phyloP scores from a whole-genome alignment of 23 tunicate genomes.

The Ciona savignyi region DNA sequence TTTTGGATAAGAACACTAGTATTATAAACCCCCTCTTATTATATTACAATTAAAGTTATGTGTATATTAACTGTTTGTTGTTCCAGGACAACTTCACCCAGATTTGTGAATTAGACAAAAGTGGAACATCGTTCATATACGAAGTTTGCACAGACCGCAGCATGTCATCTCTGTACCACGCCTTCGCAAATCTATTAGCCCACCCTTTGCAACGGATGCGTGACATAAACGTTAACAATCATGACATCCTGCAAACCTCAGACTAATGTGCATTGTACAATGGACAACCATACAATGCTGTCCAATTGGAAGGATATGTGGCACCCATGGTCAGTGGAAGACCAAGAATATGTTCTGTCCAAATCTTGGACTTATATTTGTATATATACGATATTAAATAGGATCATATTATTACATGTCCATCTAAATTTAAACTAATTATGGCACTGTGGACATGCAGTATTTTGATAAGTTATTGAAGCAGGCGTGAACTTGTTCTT shows the following conservation, averaged over 20 bases:
- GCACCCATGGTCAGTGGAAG: too few species aligned
- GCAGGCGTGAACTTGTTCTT: too few species aligned
- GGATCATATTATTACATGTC: too few species aligned
- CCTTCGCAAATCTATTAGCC: conserved; percentile 61
- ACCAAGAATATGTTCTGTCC: too few species aligned
- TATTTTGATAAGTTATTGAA: too few species aligned
- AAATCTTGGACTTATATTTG: too few species aligned
- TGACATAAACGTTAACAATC: conserved; percentile 15
- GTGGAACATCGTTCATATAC: conserved; percentile 62
- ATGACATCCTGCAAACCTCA: conserved; percentile 3
- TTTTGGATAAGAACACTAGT: neutral
- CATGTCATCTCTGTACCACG: conserved; percentile 61
- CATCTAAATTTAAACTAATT: too few species aligned
- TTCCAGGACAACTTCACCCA: conserved; percentile 43
- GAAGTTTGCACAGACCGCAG: conserved; percentile 62
- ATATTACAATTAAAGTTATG: neutral
- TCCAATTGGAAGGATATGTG: too few species aligned
- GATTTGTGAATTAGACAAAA: conserved; percentile 47
- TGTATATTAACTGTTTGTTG: too few species aligned
- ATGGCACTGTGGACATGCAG: too few species aligned
- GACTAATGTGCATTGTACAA: neutral
- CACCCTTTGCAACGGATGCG: conserved; percentile 73
- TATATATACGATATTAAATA: too few species aligned
- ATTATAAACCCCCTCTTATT: neutral
- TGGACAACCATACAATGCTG: too few species aligned